Evolutionary conservation across 2,888 invertebrate species (phyloP).

Genomic region (Eueremaeus valkanovi): DNA sequence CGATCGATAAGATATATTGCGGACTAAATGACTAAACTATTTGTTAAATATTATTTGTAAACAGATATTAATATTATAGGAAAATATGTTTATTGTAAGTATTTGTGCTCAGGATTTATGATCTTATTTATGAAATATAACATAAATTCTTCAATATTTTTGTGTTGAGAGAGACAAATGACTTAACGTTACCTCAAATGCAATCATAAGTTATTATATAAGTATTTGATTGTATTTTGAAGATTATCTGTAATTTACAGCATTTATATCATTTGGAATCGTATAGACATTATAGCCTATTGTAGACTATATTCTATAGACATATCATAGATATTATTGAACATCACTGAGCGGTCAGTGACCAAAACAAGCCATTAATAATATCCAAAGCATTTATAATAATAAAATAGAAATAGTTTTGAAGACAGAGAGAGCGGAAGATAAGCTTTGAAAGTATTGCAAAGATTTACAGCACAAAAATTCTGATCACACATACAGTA

Average conservation of each 20-base stretch:
- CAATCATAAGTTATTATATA: slow-evolving; percentile 8
- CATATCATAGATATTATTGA: slow-evolving; percentile 1
- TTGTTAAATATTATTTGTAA: background rate
- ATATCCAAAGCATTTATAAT: slow-evolving; percentile 17
- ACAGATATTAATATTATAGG: background rate
- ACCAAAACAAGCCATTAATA: slow-evolving; percentile 35
- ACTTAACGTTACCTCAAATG: slow-evolving; percentile 11
- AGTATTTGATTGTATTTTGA: slow-evolving; percentile 10
- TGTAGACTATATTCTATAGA: no score
- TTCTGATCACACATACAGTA: slow-evolving; percentile 13
- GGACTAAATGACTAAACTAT: background rate
- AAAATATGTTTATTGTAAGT: background rate
- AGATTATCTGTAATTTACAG: slow-evolving; percentile 18
- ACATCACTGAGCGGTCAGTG: slow-evolving; percentile 24
- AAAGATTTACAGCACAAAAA: slow-evolving; percentile 27
- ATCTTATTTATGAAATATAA: background rate
- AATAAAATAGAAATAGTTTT: slow-evolving; percentile 21
- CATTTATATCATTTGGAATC: background rate
- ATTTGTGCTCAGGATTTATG: background rate
- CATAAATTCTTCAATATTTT: background rate
- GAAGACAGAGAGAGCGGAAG: background rate
- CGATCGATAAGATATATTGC: background rate
- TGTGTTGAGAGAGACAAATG: background rate
- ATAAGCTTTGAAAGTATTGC: slow-evolving; percentile 17
- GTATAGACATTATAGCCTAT: background rate